Evolutionary conservation across 64 coral and sea anemone species (phyloP), one percentile per base, ranked within the genome.

Genomic region (Stichodactyla mertensii): DNA sequence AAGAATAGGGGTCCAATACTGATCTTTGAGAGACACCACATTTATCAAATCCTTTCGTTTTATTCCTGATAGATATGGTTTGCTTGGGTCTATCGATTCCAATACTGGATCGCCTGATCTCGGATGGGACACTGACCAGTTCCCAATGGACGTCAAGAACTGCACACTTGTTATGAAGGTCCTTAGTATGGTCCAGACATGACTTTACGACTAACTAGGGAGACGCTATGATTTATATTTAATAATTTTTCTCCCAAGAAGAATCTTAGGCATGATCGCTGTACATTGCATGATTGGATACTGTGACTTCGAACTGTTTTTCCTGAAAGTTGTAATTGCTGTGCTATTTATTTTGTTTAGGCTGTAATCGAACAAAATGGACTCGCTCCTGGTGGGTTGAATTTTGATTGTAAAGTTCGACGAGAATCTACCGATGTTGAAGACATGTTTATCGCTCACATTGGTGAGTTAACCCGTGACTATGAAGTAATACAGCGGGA

Each of bases 81-180:
- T 95, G 52, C 80, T 95, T 51, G 94, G 94, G 10, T 95, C 94
- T 6, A 92, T 95, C 57, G 94, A 95, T 78, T 92, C 94, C 12
- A 95, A 95, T 69, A 95, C 94, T 31, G 94, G 94, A 15, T 95
- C 94, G 20, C 94, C 90, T 84, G 94, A 95, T 59, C 87, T 95
- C 4, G 94, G 94, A 31, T 95, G 94, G 94, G 94, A 95, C 67
- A 95, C 94, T 6, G 94, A 95, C 36, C 94, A 95, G 88, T 95
- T 95, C 52, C 94, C 94, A 0, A 95, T 95, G 94, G 91, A 95
- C 45, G 87, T 95, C 53, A 95, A 95, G 71, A 92, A 95, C 70
- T 95, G 94, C 27, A 92, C 91, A 11, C 80, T 95, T 23, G 80
- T 95, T 0, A 95, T 95, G 94, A 95, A 95, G 94, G 94, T 95